Base-by-base conservation (phyloP, 2,888 invertebrate species). In the Apoda limacodes region DNA sequence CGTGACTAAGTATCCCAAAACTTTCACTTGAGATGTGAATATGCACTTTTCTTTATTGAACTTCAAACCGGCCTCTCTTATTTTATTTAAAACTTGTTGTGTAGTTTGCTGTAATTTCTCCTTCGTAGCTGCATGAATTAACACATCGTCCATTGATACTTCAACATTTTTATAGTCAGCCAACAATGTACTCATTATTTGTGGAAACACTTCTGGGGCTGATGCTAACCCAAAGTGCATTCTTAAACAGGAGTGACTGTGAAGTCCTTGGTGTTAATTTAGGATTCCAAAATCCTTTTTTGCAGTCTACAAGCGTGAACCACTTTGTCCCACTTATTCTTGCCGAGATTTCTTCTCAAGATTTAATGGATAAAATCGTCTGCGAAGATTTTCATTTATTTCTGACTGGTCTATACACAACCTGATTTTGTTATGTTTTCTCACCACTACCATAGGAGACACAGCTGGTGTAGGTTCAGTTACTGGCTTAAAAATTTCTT, bases 121-220 rank as follows among this genome's bases (percentile, higher is more conserved):
- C 24, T 28, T 35, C 3, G 15, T 32, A 1, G 25, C 4, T 10
- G 35, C 34, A 23, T 39, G 35, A 1, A 35, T 14, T 2, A 35
- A 14, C 6, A 39, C 10, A 21, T 39, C 39, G 15, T 39, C 39
- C 33, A 39, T 39, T 7, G 35, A 35, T 6, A 39, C 39, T 27
- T 32, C 32, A 6, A 17, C 17, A 17, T 37, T 27, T 24, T 34
- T 28, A 3, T 32, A 13, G n/a, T 30, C 31, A 9, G 11, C 7
- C 7, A 35, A 10, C 17, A 35, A 5, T 2, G 30, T 21, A 19
- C 30, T 28, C 44, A 51, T 42, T 5, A 43, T 28, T 30, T 43
- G 37, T 13, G 43, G 42, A 30, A 47, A 46, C 11, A 45, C 39
- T 34, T 50, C 46, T n/a, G 46, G 45, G 2, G 48, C 44, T 21